phyloP scores from a whole-genome alignment of 2,797 vertebrate species.

The Parambassis ranga region DNA sequence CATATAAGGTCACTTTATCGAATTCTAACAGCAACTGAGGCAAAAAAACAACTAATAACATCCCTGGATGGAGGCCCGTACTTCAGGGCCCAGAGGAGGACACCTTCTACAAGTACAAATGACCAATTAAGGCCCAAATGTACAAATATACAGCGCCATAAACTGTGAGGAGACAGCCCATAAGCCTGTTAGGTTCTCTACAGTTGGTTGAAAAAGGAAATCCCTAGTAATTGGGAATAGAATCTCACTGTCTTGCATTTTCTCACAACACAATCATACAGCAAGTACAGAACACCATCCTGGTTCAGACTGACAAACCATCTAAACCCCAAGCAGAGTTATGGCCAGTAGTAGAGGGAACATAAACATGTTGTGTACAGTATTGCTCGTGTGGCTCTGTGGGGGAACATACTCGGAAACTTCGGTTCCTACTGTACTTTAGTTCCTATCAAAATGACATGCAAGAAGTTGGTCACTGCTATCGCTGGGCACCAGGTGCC shows the following conservation, averaged over 20 bases:
- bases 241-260: not conserved
- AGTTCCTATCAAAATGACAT: too few species aligned
- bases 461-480: too few species aligned
- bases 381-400: too few species aligned
- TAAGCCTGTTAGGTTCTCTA: not conserved
- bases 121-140: slow-evolving; percentile 44
- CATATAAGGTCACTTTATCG: slow-evolving; percentile 78
- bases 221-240: not conserved
- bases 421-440: too few species aligned
- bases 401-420: too few species aligned
- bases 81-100: not conserved
- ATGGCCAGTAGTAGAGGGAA: too few species aligned
- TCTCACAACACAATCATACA: not conserved
- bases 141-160: not conserved
- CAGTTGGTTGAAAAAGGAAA: not conserved
- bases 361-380: too few species aligned
- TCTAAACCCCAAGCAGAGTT: too few species aligned
- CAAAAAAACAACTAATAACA: slow-evolving; percentile 42
- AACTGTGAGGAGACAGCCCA: not conserved
- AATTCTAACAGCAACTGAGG: slow-evolving; percentile 54
- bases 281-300: too few species aligned
- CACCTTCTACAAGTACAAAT: slow-evolving; percentile 33
- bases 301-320: too few species aligned
- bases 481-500: too few species aligned
- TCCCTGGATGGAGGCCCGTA: slow-evolving; percentile 27